Evolutionary conservation across 2,113 vertebrate genomes (phyloP).

Genomic region (Promerops cafer): DNA sequence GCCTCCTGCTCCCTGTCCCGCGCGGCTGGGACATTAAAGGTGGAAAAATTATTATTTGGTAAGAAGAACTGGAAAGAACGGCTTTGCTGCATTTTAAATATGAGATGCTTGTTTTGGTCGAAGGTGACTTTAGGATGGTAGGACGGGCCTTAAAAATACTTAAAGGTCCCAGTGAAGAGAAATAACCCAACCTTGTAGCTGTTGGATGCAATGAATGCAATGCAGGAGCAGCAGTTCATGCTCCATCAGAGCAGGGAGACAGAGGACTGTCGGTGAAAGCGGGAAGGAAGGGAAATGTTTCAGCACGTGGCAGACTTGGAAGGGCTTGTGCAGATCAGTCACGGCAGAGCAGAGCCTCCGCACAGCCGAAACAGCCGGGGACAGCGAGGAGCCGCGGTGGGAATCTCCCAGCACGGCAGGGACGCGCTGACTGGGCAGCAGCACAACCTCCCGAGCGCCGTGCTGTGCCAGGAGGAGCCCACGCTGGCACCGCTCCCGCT

Average conservation of each 20-base stretch:
- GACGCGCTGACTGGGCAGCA: fast-evolving
- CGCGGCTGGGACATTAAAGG: neutral
- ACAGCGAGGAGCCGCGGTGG: fast-evolving
- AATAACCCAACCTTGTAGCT: neutral
- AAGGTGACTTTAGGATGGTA: neutral
- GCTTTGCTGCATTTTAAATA: neutral
- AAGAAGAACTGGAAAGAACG: neutral
- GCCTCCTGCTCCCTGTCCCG: neutral
- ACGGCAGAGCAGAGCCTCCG: neutral
- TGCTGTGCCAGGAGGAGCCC: neutral
- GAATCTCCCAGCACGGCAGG: fast-evolving
- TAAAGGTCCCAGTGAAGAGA: neutral
- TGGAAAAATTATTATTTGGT: neutral
- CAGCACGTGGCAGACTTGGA: neutral
- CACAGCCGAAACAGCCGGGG: fast-evolving
- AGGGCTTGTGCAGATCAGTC: neutral
- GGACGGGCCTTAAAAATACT: neutral
- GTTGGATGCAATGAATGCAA: too few species aligned
- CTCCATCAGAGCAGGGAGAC: neutral
- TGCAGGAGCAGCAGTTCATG: neutral
- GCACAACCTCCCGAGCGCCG: neutral
- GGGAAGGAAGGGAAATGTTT: neutral
- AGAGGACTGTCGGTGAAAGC: fast-evolving
- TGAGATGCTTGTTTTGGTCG: neutral
- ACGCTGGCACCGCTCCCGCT: neutral